A percentile compares a stretch with the other conserved stretches of the same genome.
These are phyloP conservation scores for Rhinogobius similis DNA, from an alignment of 2,113 vertebrate genomes.

Conservation along the genomic window DNA sequence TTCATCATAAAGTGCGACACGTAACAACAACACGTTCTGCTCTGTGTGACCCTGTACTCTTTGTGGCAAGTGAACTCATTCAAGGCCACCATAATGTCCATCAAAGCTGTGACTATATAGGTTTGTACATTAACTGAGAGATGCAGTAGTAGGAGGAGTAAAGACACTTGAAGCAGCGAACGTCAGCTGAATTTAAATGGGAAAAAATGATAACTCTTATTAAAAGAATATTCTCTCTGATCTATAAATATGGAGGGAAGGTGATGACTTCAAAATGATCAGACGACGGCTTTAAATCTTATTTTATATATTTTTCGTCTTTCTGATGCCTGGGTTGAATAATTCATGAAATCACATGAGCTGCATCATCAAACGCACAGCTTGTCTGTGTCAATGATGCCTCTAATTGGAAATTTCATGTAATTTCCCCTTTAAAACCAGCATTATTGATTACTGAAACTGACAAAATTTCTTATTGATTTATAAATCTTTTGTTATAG, in stretches of 20 bases:
- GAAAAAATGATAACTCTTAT: slow-evolving; percentile 80
- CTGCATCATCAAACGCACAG: slow-evolving; percentile 64
- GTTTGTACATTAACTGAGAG: background rate
- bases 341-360: slow-evolving; percentile 69
- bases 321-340: slow-evolving; percentile 58
- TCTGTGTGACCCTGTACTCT: background rate
- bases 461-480: too few species aligned
- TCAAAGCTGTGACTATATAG: background rate
- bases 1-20: slow-evolving; percentile 1
- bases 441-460: too few species aligned
- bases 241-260: slow-evolving; percentile 63
- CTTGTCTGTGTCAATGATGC: slow-evolving; percentile 53
- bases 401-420: slow-evolving; percentile 48
- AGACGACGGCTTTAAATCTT: slow-evolving; percentile 62
- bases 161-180: too few species aligned
- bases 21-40: background rate
- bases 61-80: background rate
- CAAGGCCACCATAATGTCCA: background rate
- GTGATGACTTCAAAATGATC: slow-evolving; percentile 73
- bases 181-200: slow-evolving; percentile 77
- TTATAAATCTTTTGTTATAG: too few species aligned
- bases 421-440: too few species aligned
- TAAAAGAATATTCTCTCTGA: slow-evolving; percentile 77
- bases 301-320: slow-evolving; percentile 18
- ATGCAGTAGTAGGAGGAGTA: too few species aligned